These are phyloP conservation scores for Acipenser transmontanus DNA, from an alignment of 2,797 vertebrate species.

Conservation along the genomic window DNA sequence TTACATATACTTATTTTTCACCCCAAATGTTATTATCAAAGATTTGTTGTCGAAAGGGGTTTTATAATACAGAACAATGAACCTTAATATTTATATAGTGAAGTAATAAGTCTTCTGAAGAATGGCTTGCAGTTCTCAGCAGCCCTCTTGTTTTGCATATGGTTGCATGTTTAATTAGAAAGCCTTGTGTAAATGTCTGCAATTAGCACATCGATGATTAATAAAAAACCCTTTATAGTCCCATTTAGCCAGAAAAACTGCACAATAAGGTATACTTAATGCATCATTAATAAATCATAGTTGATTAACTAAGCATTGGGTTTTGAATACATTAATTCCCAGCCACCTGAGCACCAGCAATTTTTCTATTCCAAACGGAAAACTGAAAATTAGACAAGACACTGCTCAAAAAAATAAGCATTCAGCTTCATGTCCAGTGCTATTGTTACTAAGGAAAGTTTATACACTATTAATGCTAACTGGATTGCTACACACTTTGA, in stretches of 20 bases:
- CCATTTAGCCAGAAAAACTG: conserved; percentile 68
- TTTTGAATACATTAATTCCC: conserved; percentile 47
- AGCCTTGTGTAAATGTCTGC: conserved; percentile 56
- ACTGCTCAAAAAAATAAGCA: too few species aligned
- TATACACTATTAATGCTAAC: too few species aligned
- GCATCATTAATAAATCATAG: conserved; percentile 74
- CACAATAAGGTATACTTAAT: conserved; percentile 73
- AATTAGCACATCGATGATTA: conserved; percentile 68
- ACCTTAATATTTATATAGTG: background rate
- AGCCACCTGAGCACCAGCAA: conserved; percentile 59
- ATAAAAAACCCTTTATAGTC: conserved; percentile 66
- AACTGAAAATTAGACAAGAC: too few species aligned
- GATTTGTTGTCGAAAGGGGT: too few species aligned
- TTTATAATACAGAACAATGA: background rate
- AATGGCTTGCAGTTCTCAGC: conserved; percentile 50
- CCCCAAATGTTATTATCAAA: too few species aligned
- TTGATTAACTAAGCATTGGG: conserved; percentile 62
- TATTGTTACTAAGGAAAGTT: too few species aligned
- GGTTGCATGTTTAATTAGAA: conserved; percentile 65
- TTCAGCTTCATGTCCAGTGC: too few species aligned
- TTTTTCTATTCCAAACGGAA: conserved; percentile 34
- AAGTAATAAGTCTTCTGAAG: background rate
- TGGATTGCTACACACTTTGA: too few species aligned
- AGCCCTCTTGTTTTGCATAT: conserved; percentile 52
- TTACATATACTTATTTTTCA: background rate